Base-by-base conservation (phyloP, 1,140 invertebrate species). In the Drosophila teissieri region DNA sequence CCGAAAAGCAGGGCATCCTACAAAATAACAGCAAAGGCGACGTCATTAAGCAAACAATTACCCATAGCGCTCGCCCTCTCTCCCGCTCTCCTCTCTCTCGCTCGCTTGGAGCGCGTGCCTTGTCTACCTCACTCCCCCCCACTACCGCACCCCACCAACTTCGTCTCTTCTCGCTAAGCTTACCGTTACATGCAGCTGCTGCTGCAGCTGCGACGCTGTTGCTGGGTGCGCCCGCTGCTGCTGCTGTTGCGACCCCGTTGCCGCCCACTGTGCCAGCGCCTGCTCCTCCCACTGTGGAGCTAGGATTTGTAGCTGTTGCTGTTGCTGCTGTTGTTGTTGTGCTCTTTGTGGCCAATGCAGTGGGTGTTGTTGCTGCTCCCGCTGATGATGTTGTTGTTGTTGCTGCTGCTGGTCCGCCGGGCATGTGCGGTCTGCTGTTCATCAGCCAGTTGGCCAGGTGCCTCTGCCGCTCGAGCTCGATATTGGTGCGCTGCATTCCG, bases 381-480 rank as follows among this genome's bases (percentile, higher is more conserved):
- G 55, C 24, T 73, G 58, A 31, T 31, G 68, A 34, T 62, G 51
- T 34, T 44, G 40, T 52, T 55, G 72, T 36, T 63, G 53, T 42
- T 37, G 56, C 58, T 69, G 64, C 80, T 36, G 76, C 78, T 52
- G 81, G 73, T 17, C 91, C 88, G 54, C 82, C 90, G 54, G 91
- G 83, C 91, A 92, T 92, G 73, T 92, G 91, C 34, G 91, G 91
- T 64, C 91, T 91, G 61, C 91, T 92, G 60, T 91, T 91, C 46
- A 92, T 83, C 45, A 92, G 80, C 91, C 91, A 92, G 79, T 92
- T 92, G 73, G 91, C 86, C 81, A 92, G 77, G 81, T 92, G 91
- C 80, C 90, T 80, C 81, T 91, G 91, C 74, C 91, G 89, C 75
- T 92, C 91, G 57, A 92, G 91, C 60, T 92, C 91, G 65, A 92